Conservation (phyloP, 2,888 invertebrate species). For the Corbicula japonica region DNA sequence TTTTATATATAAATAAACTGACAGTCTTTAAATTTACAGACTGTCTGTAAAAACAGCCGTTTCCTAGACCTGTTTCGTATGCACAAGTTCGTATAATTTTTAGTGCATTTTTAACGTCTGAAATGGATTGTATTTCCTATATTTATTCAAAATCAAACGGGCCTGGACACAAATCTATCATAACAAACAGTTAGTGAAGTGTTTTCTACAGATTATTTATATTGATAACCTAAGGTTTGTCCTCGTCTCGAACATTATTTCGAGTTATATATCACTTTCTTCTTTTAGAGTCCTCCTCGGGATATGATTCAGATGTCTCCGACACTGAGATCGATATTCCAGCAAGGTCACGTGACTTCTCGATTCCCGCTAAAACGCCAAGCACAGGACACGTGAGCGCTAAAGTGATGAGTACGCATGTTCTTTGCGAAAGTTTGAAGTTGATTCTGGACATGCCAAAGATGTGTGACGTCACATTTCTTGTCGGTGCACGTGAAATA, state of each 20-base stretch:
- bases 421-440: conserved; percentile 43
- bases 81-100: too few relatives aligned
- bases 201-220: background rate
- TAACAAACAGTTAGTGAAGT: background rate
- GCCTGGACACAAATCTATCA: background rate
- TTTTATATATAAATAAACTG: too few relatives aligned
- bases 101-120: too few relatives aligned
- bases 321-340: conserved; percentile 24
- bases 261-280: background rate
- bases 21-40: too few relatives aligned
- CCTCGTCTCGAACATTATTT: background rate
- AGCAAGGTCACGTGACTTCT: conserved; percentile 16
- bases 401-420: conserved; percentile 35
- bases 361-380: background rate
- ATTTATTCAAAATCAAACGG: background rate
- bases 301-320: conserved; percentile 55
- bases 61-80: too few relatives aligned
- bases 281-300: conserved; percentile 57
- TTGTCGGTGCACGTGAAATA: conserved; percentile 38
- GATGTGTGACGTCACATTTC: conserved; percentile 63
- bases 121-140: too few relatives aligned
- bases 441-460: conserved; percentile 49
- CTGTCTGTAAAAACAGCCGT: too few relatives aligned
- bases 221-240: background rate
- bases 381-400: conserved; percentile 20